Conservation (phyloP, 2,797 vertebrate genomes). For the Gorsachius magnificus region DNA sequence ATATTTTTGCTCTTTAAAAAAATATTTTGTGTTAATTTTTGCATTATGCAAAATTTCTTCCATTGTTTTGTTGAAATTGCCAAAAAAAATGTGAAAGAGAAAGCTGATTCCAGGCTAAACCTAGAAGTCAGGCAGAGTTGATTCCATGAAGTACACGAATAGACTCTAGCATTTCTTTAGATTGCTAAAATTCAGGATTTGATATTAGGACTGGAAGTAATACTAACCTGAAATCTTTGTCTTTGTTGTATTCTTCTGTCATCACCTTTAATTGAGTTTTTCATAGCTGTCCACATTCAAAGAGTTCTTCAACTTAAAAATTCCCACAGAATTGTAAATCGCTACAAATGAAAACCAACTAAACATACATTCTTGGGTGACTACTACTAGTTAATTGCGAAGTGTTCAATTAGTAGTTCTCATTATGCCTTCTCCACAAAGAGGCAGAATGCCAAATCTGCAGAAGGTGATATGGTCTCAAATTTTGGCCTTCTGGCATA, state of each 20-base stretch:
- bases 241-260: neutral
- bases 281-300: neutral
- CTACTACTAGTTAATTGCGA: neutral
- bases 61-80: neutral
- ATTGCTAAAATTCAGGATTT: neutral
- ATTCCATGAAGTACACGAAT: neutral
- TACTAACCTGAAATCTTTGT: neutral
- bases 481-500: neutral
- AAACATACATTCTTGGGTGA: neutral
- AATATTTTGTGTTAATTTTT: neutral
- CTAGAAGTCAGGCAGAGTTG: neutral
- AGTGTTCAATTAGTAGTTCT: neutral
- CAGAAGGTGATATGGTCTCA: neutral
- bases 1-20: neutral
- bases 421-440: neutral
- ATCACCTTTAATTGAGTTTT: neutral
- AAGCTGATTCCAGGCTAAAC: neutral
- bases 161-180: neutral
- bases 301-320: neutral
- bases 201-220: neutral
- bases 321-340: neutral
- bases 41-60: neutral
- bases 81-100: neutral
- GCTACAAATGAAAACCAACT: neutral
- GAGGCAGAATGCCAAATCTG: neutral